Percentiles rank a stretch among this genome's conserved stretches.
These are phyloP conservation scores for Scolopax mira DNA, from an alignment of 2,113 vertebrate species.

Conservation along the genomic window DNA sequence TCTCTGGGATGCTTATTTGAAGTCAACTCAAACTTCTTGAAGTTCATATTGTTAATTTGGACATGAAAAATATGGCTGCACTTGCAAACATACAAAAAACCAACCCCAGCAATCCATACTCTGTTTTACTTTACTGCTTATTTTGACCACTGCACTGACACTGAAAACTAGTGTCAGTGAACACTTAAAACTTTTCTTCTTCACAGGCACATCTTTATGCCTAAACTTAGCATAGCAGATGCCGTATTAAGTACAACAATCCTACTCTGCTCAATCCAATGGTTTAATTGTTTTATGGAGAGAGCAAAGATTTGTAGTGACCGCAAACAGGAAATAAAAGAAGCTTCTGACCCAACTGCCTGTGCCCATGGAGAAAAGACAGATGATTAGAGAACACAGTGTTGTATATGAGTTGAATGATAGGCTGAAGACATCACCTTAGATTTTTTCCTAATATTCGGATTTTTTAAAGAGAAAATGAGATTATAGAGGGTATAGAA, in stretches of 20 bases:
- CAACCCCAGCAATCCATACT: neutral
- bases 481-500: neutral
- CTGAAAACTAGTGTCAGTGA: neutral
- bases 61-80: neutral
- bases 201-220: neutral
- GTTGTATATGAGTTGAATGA: neutral
- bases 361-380: neutral
- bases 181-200: neutral
- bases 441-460: neutral
- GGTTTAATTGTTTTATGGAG: neutral
- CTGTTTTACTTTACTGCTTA: neutral
- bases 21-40: neutral
- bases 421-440: neutral
- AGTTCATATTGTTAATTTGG: neutral
- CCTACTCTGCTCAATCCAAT: neutral
- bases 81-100: neutral
- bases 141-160: neutral
- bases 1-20: neutral
- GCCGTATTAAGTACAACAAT: neutral
- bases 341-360: neutral
- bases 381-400: neutral
- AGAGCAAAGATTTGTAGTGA: neutral
- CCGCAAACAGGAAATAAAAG: neutral
- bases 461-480: neutral
- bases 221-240: neutral